Conservation (phyloP, 2,113 vertebrate species). For the Hippolais icterina region DNA sequence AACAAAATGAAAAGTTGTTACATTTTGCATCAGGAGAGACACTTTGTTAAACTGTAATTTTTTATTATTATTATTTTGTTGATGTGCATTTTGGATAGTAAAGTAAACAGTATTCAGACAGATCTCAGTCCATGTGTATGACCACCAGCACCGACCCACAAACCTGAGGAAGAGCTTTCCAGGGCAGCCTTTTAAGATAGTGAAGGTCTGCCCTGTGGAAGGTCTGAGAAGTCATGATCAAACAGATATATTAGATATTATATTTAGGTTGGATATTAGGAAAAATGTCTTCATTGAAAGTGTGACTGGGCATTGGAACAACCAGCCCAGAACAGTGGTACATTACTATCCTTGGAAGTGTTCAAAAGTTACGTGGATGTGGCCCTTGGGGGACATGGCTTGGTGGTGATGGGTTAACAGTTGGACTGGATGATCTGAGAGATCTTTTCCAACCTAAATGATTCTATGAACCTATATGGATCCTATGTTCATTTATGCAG, state of each 20-base stretch:
- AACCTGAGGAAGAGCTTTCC: neutral
- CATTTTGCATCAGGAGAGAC: neutral
- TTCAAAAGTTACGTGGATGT: neutral
- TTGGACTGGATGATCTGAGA: neutral
- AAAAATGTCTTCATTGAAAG: neutral
- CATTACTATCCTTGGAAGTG: neutral
- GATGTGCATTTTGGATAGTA: neutral
- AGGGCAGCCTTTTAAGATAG: neutral
- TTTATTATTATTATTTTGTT: neutral
- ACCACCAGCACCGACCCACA: neutral
- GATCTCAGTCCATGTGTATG: rapidly evolving
- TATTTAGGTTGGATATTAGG: neutral
- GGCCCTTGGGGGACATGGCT: neutral
- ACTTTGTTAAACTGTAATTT: neutral
- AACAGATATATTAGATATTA: neutral
- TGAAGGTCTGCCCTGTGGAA: neutral
- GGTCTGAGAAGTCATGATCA: neutral
- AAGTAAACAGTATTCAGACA: neutral
- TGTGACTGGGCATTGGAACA: neutral
- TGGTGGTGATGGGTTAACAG: neutral
- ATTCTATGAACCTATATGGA: neutral
- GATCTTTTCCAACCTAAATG: neutral
- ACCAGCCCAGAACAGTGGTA: neutral
- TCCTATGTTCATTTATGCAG: rapidly evolving
- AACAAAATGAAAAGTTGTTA: neutral